Evolutionary conservation across 2,113 vertebrate genomes (phyloP).

Genomic region (Amphilophus citrinellus): DNA sequence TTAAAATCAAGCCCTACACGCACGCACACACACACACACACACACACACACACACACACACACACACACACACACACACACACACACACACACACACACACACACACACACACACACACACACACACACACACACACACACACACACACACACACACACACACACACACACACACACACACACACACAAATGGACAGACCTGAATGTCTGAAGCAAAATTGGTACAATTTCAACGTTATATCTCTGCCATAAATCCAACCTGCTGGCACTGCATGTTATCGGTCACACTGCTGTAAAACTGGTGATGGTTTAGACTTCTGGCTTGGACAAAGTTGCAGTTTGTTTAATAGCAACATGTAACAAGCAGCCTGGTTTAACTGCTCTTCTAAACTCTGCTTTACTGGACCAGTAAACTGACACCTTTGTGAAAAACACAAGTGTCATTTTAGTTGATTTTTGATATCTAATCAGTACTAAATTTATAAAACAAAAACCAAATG

Average conservation of each 20-base stretch:
- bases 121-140: too few relatives aligned
- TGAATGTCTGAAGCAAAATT: not conserved
- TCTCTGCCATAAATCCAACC: not conserved
- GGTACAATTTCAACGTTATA: fast-evolving
- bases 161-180: too few relatives aligned
- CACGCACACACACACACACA: too few relatives aligned
- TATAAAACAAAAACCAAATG: not conserved
- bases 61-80: too few relatives aligned
- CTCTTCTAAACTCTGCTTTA: too few relatives aligned
- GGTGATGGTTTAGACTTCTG: not conserved
- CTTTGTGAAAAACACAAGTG: fast-evolving
- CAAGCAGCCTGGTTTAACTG: too few relatives aligned
- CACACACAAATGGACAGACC: not conserved
- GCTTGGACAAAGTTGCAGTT: not conserved
- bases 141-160: too few relatives aligned
- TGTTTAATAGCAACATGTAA: not conserved
- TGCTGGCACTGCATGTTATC: not conserved
- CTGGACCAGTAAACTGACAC: not conserved
- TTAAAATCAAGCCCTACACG: not conserved
- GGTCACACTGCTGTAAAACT: not conserved
- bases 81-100: too few relatives aligned
- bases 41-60: too few relatives aligned
- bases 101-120: too few relatives aligned
- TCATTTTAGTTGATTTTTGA: not conserved
- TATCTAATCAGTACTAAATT: not conserved